phyloP scores from a whole-genome alignment of 2,113 vertebrate species.

The Zosterops hypoxanthus region DNA sequence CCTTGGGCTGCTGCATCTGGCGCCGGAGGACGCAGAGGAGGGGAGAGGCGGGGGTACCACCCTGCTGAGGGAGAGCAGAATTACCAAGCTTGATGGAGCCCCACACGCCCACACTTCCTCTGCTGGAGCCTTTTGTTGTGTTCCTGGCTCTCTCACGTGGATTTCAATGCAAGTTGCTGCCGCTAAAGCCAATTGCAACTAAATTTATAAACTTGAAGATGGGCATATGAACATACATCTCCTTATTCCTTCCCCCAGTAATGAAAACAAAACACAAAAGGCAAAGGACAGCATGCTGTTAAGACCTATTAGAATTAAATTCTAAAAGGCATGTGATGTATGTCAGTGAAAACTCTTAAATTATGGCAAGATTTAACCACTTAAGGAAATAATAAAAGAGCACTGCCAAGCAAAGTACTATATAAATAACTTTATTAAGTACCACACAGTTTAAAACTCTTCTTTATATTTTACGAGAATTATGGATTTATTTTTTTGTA shows the following conservation, averaged over 20 bases:
- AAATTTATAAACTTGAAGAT: neutral
- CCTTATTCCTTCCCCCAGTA: neutral
- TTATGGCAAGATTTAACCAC: neutral
- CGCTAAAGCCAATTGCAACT: neutral
- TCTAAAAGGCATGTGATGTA: neutral
- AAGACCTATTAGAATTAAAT: neutral
- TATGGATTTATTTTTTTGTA: neutral
- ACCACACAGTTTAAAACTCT: neutral
- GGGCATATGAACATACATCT: neutral
- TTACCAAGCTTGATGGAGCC: neutral
- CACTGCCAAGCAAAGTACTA: neutral
- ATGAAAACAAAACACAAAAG: neutral
- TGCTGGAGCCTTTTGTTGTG: neutral
- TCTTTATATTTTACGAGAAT: neutral
- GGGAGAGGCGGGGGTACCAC: neutral
- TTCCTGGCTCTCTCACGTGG: neutral
- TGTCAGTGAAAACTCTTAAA: neutral
- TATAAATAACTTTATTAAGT: neutral
- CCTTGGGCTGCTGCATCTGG: neutral
- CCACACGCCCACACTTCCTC: neutral
- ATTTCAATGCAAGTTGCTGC: rapidly evolving
- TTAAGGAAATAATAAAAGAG: neutral
- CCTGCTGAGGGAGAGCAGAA: neutral
- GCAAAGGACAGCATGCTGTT: neutral
- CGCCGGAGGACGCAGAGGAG: neutral